Evolutionary conservation across 2,888 invertebrate species (phyloP), one percentile per base, ranked within the genome.

Genomic region (Scotopteryx bipunctaria): DNA sequence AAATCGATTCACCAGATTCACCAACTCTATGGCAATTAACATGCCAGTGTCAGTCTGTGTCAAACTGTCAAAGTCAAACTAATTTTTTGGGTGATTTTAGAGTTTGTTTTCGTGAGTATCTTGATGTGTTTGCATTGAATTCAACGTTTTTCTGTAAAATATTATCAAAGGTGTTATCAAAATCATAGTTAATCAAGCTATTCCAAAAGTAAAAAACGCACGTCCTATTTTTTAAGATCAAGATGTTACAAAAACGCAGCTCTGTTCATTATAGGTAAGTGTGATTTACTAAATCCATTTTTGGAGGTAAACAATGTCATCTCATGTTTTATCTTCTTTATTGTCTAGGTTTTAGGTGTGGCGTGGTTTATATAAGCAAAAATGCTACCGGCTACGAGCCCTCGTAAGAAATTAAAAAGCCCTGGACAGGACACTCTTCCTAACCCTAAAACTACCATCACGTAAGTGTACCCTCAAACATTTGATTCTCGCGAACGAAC

Each of bases 371-470:
- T 8, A 48, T 11, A 25, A 17, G 35, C 16, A 44, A 51, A 11
- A 44, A 83, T 83, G 84, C 74, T 81, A 35, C 65, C 73, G 6
- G 33, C 67, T 15, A 62, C 61, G 13, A 81, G 75, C 41, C 78
- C 81, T 40, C 72, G 68, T 25, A 84, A 81, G 63, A 83, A 81
- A 64, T 55, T 78, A 5, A 83, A 76, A 62, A 84, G 79, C 50
- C 81, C 80, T 16, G 62, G 70, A 15, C 66, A 71, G 52, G 83
- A 83, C 44, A 47, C 57, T 41, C 62, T 57, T 44, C 45, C 73
- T 35, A 85, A 86, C 63, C 71, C 76, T 14, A 88, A 86, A 71
- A 83, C 81, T 1, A 85, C 86, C 5, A 71, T 90, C 63, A 86
- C 84, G 89, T 90, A 71, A 81, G 89, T 81, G 41, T 35, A 43